Conservation (phyloP, 2,797 vertebrate species). For the Xenopus petersii region DNA sequence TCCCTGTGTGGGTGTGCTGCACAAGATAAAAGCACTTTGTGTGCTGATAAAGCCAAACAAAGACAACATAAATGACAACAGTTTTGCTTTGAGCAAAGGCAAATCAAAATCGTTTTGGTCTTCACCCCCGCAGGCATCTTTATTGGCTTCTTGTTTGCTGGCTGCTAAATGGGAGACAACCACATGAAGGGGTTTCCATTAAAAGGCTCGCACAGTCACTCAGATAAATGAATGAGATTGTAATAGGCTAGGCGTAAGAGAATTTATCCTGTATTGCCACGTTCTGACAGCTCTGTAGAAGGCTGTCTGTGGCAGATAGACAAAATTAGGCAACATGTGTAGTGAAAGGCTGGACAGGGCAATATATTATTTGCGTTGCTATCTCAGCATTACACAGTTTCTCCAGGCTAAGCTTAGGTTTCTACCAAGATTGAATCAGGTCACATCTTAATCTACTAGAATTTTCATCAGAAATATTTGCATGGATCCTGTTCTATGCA, state of each 20-base stretch:
- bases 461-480: too few relatives aligned
- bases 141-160: slow-evolving; percentile 1
- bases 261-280: slow-evolving; percentile 8
- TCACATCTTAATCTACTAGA: slow-evolving; percentile 23
- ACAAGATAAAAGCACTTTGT: slow-evolving; percentile 35
- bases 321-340: too few relatives aligned
- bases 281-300: neutral
- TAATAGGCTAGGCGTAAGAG: neutral
- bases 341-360: neutral
- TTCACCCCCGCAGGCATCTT: slow-evolving; percentile 14
- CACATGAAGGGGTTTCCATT: neutral
- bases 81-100: slow-evolving; percentile 26
- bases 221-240: slow-evolving; percentile 10
- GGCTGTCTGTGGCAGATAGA: slow-evolving; percentile 33
- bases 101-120: slow-evolving; percentile 25
- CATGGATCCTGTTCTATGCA: too few relatives aligned
- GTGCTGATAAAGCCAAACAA: slow-evolving; percentile 20
- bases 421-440: slow-evolving; percentile 22
- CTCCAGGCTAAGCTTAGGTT: slow-evolving; percentile 42
- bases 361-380: slow-evolving; percentile 30
- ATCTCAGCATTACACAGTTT: slow-evolving; percentile 40
- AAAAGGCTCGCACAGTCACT: neutral
- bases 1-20: slow-evolving; percentile 40
- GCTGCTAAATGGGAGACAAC: slow-evolving; percentile 12
- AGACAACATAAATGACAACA: slow-evolving; percentile 7